Evolutionary conservation across 2,888 invertebrate genomes (phyloP), one percentile per base, ranked within the genome.

Genomic region (Pycnomerus fuliginosus): DNA sequence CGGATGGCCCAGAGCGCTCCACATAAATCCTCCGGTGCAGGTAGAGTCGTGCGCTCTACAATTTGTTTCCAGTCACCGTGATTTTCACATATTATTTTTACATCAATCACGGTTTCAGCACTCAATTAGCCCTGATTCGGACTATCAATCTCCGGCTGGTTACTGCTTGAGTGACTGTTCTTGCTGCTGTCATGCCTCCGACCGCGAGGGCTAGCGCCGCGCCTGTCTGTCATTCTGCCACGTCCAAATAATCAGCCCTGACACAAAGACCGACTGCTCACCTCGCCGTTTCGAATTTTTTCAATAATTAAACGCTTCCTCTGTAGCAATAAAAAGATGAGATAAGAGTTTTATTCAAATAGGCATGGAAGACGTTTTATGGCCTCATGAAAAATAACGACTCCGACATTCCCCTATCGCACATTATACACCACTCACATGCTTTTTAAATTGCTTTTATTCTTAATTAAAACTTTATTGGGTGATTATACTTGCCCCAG

Each of bases 1-100:
- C 42, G 47, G 42, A 47, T 47, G 38, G 58, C 56, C 56, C 49
- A 52, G 49, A 53, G 58, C 55, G 52, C 38, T 50, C 31, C 35
- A 64, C 64, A 66, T 66, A 66, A 66, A 66, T 66, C 64, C 61
- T 60, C 60, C 11, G 23, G 28, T 25, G 20, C 35, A 41, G 41
- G 34, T 41, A 41, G 53, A 60, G 62, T 63, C 61, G 61, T 55
- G 49, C 44, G 27, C 52, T 48, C 50, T 50, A 54, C 56, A 56
- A 58, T 58, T 60, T 57, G 57, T 67, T 60, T 56, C 60, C 61
- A 67, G 67, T 68, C 67, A 67, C 63, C 67, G 61, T 68, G 69
- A 69, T 69, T 69, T 68, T 69, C 69, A 68, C 68, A 68, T 68
- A 69, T 68, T 68, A 69, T 68, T 68, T 68, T 67, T 64, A 68